Evolutionary conservation across 2,113 vertebrate species (phyloP).

Genomic region (Zosterops borbonicus): DNA sequence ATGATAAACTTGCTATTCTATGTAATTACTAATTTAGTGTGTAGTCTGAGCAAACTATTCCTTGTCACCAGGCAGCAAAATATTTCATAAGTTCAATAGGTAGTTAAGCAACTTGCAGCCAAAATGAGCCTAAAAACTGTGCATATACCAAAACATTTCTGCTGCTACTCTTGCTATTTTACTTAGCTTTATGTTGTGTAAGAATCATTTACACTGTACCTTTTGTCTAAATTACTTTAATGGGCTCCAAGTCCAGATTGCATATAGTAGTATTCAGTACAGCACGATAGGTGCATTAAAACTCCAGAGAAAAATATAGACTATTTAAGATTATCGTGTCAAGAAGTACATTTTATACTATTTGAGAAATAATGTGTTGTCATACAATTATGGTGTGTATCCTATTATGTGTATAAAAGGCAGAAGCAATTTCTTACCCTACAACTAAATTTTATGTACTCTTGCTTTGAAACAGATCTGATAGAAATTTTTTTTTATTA

Average conservation of each 20-base stretch:
- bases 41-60: not conserved
- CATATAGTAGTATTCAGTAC: not conserved
- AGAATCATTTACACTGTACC: not conserved
- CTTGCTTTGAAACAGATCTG: not conserved
- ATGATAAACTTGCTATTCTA: not conserved
- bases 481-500: not conserved
- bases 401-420: not conserved
- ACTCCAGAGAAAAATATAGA: not conserved
- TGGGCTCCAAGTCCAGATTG: not conserved
- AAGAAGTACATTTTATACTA: not conserved
- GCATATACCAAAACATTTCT: not conserved
- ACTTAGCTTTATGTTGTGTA: not conserved
- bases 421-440: not conserved
- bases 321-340: not conserved
- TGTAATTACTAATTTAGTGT: not conserved
- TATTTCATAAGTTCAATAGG: not conserved
- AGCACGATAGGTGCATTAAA: not conserved
- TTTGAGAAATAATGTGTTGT: not conserved
- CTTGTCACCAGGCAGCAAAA: not conserved
- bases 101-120: not conserved
- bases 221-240: conserved; percentile 28
- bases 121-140: not conserved
- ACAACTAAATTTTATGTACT: not conserved
- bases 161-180: not conserved
- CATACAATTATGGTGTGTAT: not conserved